These are phyloP conservation scores for Diabrotica balteata DNA, from an alignment of 2,888 invertebrate species.

Conservation along the genomic window DNA sequence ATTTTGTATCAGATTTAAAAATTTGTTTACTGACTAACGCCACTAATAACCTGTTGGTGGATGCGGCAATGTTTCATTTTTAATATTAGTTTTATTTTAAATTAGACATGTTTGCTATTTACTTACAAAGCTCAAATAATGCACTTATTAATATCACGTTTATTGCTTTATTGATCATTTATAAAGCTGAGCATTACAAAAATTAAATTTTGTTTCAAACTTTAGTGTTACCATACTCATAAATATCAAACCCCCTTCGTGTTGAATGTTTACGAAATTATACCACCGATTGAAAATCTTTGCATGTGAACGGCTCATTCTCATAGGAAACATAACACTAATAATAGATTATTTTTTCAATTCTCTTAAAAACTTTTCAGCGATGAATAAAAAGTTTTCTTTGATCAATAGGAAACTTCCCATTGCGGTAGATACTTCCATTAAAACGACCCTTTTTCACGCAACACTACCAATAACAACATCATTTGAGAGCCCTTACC, in stretches of 20 bases:
- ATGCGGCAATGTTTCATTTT: no score
- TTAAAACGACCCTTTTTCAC: constrained; percentile 12
- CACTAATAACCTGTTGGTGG: no score
- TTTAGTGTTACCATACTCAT: neutral
- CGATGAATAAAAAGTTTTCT: constrained; percentile 7
- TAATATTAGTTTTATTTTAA: no score
- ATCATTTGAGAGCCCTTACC: constrained; percentile 14
- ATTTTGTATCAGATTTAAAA: no score
- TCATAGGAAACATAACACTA: neutral
- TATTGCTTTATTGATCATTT: no score
- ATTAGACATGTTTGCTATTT: no score
- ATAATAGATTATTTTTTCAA: constrained; percentile 13
- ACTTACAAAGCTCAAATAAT: no score
- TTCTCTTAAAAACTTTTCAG: neutral
- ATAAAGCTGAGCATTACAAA: no score
- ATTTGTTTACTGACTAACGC: no score
- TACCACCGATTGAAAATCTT: constrained; percentile 3
- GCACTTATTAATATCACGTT: no score
- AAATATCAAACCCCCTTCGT: neutral
- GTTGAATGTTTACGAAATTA: constrained; percentile 1
- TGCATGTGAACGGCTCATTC: constrained; percentile 5
- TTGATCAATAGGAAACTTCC: constrained; percentile 17
- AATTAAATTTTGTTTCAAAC: no score
- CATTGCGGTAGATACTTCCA: neutral
- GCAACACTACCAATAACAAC: constrained; percentile 4